phyloP scores from a whole-genome alignment of 1,140 invertebrate genomes.

The Asbolus verrucosus region DNA sequence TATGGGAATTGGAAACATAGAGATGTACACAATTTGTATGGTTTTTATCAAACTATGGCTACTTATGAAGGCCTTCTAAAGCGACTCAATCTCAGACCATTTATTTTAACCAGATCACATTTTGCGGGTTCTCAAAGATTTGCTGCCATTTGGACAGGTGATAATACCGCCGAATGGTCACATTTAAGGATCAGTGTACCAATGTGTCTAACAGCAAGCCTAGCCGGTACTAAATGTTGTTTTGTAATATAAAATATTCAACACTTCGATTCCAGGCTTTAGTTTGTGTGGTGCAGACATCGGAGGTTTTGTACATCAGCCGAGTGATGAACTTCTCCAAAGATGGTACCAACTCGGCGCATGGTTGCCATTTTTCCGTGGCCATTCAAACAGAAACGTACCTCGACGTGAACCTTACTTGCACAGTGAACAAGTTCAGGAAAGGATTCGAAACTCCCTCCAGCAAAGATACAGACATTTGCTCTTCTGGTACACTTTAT shows the following conservation, averaged over 20 bases:
- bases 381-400: slow-evolving; percentile 82
- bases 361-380: slow-evolving; percentile 73
- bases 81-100: slow-evolving; percentile 83
- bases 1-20: slow-evolving; percentile 51
- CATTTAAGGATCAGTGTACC: slow-evolving; percentile 70
- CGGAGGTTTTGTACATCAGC: slow-evolving; percentile 98
- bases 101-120: slow-evolving; percentile 89
- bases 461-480: slow-evolving; percentile 87
- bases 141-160: slow-evolving; percentile 89
- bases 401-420: slow-evolving; percentile 96
- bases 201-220: slow-evolving; percentile 56
- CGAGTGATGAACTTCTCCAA: slow-evolving; percentile 86
- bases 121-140: slow-evolving; percentile 87
- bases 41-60: slow-evolving; percentile 67
- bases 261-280: slow-evolving; percentile 81
- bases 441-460: slow-evolving; percentile 68
- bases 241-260: too few species aligned
- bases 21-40: slow-evolving; percentile 59
- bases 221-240: too few species aligned
- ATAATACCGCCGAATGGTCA: slow-evolving; percentile 85
- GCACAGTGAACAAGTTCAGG: slow-evolving; percentile 81
- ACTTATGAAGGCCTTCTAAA: slow-evolving; percentile 84
- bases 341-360: slow-evolving; percentile 91
- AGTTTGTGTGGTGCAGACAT: slow-evolving; percentile 97
- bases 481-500: slow-evolving; percentile 84